Conservation (phyloP, 2,888 invertebrate genomes). For the Chirona hameri region DNA sequence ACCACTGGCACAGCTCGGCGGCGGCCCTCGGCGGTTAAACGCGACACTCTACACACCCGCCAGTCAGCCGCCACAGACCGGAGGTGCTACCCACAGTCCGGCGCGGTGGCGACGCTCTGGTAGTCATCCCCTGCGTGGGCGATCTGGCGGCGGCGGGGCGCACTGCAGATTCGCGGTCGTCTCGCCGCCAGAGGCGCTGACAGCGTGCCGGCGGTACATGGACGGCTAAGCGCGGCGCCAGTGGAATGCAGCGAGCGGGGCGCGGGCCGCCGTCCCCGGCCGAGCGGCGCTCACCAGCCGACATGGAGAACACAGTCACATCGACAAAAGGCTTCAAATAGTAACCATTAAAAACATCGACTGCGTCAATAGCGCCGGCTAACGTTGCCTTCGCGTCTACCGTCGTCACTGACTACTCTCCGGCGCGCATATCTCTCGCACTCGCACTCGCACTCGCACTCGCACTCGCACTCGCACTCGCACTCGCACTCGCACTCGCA, state of each 20-base stretch:
- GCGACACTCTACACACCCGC: too few species aligned
- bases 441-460: too few species aligned
- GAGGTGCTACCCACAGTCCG: too few species aligned
- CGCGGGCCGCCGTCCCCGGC: neutral
- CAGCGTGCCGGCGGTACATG: neutral
- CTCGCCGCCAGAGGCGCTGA: neutral
- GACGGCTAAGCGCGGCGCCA: neutral
- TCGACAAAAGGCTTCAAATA: slow-evolving; percentile 9
- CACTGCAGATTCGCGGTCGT: neutral
- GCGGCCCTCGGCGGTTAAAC: too few species aligned
- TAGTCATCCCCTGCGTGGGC: too few species aligned
- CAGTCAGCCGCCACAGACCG: too few species aligned
- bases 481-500: too few species aligned
- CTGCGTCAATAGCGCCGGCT: neutral
- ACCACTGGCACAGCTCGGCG: too few species aligned
- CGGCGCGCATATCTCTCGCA: too few species aligned
- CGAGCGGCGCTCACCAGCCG: neutral
- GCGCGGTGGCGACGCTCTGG: too few species aligned
- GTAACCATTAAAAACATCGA: slow-evolving; percentile 9
- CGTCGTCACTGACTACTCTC: too few species aligned
- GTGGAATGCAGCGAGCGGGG: neutral
- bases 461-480: too few species aligned
- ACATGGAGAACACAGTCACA: neutral
- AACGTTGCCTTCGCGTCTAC: neutral
- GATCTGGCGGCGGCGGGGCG: neutral